Percentiles rank a stretch among this genome's conserved stretches.
Conservation (phyloP, 1,140 invertebrate species). For the Schlechtendalia chinensis region DNA sequence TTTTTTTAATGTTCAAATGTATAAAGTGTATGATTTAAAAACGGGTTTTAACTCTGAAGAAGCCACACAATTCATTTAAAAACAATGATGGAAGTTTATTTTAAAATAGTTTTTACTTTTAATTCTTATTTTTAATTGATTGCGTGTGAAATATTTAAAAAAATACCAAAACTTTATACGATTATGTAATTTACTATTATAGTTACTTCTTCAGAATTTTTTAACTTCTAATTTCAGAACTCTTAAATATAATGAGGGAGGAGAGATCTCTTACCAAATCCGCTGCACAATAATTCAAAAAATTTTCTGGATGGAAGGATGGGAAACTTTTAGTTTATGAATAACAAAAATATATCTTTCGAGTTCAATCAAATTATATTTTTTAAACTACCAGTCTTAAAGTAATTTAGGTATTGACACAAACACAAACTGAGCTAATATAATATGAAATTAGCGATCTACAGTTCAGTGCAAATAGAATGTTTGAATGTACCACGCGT, state of each 20-base stretch:
- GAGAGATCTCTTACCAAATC: slow-evolving; percentile 17
- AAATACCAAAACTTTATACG: not conserved
- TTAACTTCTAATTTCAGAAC: too few species aligned
- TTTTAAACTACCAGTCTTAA: not conserved
- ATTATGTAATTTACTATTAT: not conserved
- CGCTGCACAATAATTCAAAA: slow-evolving; percentile 32
- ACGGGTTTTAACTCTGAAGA: not conserved
- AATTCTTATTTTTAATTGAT: not conserved
- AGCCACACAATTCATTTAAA: not conserved
- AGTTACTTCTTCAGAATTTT: slow-evolving; percentile 29
- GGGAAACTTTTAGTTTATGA: not conserved
- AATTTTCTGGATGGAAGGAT: not conserved
- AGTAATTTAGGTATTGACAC: not conserved
- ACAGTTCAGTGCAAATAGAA: slow-evolving; percentile 31
- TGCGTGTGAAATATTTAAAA: not conserved
- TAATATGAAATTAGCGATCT: slow-evolving; percentile 26
- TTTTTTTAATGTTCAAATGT: not conserved
- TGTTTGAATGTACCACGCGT: slow-evolving; percentile 29
- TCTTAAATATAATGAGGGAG: not conserved
- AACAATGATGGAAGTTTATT: not conserved
- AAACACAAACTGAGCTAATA: slow-evolving; percentile 3
- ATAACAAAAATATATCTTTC: slow-evolving; percentile 27
- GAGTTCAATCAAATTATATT: slow-evolving; percentile 7
- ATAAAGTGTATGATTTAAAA: not conserved
- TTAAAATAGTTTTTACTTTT: not conserved